Evolutionary conservation across 2,113 vertebrate genomes (phyloP), one percentile per base, ranked within the genome.

Genomic region (Psittacula cyanocephala): DNA sequence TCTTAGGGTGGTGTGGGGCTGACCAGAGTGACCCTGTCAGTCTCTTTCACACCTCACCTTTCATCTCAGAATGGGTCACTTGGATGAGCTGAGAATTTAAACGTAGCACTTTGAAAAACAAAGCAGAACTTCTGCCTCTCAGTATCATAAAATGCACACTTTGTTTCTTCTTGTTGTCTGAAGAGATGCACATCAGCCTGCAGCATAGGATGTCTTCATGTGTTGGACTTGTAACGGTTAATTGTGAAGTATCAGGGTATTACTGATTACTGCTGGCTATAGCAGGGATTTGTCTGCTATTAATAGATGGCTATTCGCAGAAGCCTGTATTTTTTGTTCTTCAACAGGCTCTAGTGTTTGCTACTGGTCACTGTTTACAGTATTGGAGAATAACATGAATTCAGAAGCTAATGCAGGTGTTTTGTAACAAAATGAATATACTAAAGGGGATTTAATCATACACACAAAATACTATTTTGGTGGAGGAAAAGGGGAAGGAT

Each of bases 251-350:
- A 78, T 44, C 91, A 78, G 83, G 65, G 96, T 95, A 97, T 98
- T 97, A 98, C 79, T 62, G n/a, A n/a, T n/a, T n/a, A 72, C 93
- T 97, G 83, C 95, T 69, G 83, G 88, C 92, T 95, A 37, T 87
- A 88, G 91, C 68, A 91, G 95, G 96, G 97, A 98, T 98, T 98
- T 98, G 94, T 70, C 74, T 76, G 78, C 97, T 98, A 98, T 98
- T 98, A 98, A 98, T 98, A 98, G 98, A 86, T 96, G 80, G 60
- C 49, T 39, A 5, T 92, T 91, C 82, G 84, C 95, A 81, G 90
- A 96, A 93, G 94, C 94, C 95, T 82, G 88, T 78, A 93, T 72
- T 85, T 91, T 88, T 89, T 89, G 71, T 39, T 95, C 86, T 91
- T 88, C 88, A 95, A 91, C 93, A 95, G 59, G 83, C 78, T 96